A percentile compares a stretch with the other conserved stretches of the same genome.
These are phyloP conservation scores for Cantharis flavilabris DNA, from an alignment of 2,888 invertebrate species.

Conservation along the genomic window DNA sequence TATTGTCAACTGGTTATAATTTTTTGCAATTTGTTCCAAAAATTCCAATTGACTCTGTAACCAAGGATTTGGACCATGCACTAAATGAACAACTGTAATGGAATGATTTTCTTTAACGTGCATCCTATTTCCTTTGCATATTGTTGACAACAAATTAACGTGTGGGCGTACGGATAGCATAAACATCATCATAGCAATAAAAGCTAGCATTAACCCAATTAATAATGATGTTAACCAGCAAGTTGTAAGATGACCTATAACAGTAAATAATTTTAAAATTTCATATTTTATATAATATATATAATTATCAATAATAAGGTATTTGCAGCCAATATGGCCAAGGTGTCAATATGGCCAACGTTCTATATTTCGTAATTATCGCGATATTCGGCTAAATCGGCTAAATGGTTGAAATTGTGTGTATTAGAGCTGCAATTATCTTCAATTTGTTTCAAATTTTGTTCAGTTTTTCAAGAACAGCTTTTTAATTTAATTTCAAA, in stretches of 20 bases:
- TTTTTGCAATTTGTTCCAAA: conserved; percentile 46
- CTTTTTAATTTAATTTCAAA: too few species aligned
- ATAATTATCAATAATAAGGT: too few species aligned
- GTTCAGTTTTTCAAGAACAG: too few species aligned
- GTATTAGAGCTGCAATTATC: too few species aligned
- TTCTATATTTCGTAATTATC: too few species aligned
- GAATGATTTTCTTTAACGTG: conserved; percentile 32
- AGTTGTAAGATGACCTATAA: conserved; percentile 39
- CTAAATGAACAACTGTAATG: conserved; percentile 48
- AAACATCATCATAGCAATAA: conserved; percentile 30
- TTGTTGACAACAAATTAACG: conserved; percentile 19
- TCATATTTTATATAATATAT: neutral
- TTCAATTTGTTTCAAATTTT: too few species aligned
- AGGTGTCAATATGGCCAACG: too few species aligned
- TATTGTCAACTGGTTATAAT: conserved; percentile 46
- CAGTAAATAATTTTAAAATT: neutral
- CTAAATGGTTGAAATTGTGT: too few species aligned
- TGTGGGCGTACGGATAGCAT: conserved; percentile 30
- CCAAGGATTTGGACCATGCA: conserved; percentile 44
- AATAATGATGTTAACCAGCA: conserved; percentile 34
- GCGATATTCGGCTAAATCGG: too few species aligned
- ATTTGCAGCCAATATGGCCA: too few species aligned
- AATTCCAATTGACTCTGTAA: conserved; percentile 43
- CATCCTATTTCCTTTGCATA: conserved; percentile 24
- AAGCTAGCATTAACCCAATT: conserved; percentile 27